Evolutionary conservation across 2,113 vertebrate genomes (phyloP).

Genomic region (human): GRCh38 chrX:155163501-155164000

Average conservation of each 20-base stretch:
- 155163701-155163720: slow-evolving; percentile 29
- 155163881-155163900: no score
- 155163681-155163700: not conserved
- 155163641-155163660: not conserved
- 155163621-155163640: slow-evolving; percentile 43
- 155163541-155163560: slow-evolving; percentile 9
- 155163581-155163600: not conserved
- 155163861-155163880: no score
- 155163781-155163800: no score
- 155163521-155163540: not conserved
- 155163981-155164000: no score
- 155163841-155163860: no score
- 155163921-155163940: no score
- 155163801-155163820: no score
- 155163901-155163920: no score
- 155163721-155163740: not conserved
- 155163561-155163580: not conserved
- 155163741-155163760: not conserved
- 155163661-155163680: not conserved
- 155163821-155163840: no score
- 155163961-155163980: no score
- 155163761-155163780: not conserved
- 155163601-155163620: not conserved
- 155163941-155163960: no score
- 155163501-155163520: not conserved